phyloP scores from a whole-genome alignment of 2,113 vertebrate genomes.

The Gallinago paraguaiae region DNA sequence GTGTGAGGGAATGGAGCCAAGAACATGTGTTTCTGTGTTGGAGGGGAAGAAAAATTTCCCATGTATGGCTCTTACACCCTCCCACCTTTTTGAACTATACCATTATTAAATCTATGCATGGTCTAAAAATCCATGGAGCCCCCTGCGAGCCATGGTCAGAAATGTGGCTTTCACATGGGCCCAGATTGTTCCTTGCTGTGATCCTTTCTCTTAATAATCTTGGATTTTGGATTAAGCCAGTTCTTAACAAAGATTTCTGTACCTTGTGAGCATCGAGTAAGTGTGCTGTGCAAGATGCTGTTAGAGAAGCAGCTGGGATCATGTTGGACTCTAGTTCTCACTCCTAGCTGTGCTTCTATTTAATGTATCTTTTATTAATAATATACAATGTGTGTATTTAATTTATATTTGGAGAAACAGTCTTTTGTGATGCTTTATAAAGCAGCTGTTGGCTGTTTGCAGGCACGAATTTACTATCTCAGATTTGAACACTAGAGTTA shows the following conservation, averaged over 20 bases:
- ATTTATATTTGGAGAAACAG: background rate
- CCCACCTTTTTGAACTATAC: background rate
- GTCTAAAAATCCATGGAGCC: background rate
- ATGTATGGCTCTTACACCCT: rapidly evolving
- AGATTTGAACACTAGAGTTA: background rate
- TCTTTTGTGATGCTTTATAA: background rate
- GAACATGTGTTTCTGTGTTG: background rate
- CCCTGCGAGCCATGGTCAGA: background rate
- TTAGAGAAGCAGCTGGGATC: rapidly evolving
- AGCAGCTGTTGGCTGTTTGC: background rate
- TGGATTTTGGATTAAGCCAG: background rate
- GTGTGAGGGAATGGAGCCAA: background rate
- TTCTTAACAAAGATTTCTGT: background rate
- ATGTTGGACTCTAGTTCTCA: background rate
- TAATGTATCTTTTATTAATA: background rate
- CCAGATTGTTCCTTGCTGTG: background rate
- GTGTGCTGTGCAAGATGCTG: background rate
- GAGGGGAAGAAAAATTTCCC: background rate
- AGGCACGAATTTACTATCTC: background rate
- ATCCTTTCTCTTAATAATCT: background rate
- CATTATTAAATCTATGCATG: background rate
- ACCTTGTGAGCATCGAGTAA: background rate
- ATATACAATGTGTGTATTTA: background rate
- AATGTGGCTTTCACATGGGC: rapidly evolving
- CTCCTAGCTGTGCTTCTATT: background rate